These are phyloP conservation scores for Cyclura pinguis DNA, from an alignment of 2,797 vertebrate species.

Conservation along the genomic window DNA sequence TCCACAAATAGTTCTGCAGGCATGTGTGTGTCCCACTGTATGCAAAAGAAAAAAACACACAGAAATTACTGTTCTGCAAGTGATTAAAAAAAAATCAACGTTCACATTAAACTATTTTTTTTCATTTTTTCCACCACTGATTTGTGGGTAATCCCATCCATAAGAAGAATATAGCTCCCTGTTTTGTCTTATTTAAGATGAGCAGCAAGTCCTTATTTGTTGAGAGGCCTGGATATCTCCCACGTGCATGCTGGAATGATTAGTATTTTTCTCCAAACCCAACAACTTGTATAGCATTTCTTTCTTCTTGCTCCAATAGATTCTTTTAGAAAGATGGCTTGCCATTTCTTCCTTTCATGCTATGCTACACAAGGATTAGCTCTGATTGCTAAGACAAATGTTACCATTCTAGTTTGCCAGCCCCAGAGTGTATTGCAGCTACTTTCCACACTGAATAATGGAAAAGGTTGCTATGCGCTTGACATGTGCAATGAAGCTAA, in stretches of 20 bases:
- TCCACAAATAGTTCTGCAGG: not conserved
- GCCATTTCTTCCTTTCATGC: not conserved
- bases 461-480: not conserved
- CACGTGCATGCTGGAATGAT: not conserved
- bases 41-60: not conserved
- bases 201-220: not conserved
- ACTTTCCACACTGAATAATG: slow-evolving; percentile 7
- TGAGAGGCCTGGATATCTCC: not conserved
- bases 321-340: not conserved
- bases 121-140: not conserved
- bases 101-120: not conserved
- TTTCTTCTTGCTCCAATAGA: not conserved
- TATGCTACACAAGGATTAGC: not conserved
- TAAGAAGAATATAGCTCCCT: not conserved
- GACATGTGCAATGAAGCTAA: not conserved
- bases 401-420: not conserved
- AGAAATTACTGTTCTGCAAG: not conserved
- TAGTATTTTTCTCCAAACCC: not conserved
- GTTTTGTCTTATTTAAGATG: not conserved
- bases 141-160: not conserved
- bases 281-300: not conserved
- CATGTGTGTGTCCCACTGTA: not conserved
- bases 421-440: not conserved
- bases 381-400: slow-evolving; percentile 16
- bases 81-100: not conserved